Evolutionary conservation across 2,113 vertebrate genomes (phyloP).

Genomic region (Menura novaehollandiae): DNA sequence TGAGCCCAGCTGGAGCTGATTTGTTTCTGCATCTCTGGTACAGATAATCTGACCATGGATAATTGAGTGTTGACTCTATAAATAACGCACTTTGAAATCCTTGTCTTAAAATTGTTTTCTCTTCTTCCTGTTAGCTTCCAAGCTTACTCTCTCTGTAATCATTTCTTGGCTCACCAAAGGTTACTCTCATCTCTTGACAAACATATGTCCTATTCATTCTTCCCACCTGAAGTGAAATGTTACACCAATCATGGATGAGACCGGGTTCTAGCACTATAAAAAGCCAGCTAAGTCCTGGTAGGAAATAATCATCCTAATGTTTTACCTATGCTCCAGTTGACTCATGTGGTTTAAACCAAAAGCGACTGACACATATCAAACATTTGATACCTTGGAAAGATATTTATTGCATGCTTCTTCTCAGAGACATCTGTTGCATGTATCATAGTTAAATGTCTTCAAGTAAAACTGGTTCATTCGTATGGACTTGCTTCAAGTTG

Average conservation of each 20-base stretch:
- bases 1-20: conserved; percentile 1
- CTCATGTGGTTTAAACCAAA: not conserved
- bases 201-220: not conserved
- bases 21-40: conserved; percentile 47
- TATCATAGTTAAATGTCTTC: not conserved
- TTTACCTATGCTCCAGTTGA: not conserved
- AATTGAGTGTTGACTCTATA: conserved; percentile 50
- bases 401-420: not conserved
- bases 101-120: conserved; percentile 26
- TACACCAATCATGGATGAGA: not conserved
- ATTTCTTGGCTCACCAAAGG: conserved; percentile 6
- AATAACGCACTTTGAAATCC: conserved; percentile 37
- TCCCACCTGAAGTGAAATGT: not conserved
- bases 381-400: not conserved
- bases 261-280: not conserved
- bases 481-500: not conserved
- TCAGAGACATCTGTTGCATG: not conserved
- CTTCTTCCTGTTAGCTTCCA: not conserved
- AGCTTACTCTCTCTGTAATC: not conserved
- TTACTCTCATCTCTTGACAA: not conserved
- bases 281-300: not conserved
- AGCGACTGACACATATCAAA: not conserved
- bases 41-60: conserved; percentile 46
- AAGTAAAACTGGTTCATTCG: not conserved
- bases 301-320: not conserved